Evolutionary conservation across 2,888 invertebrate genomes (phyloP), one percentile per base, ranked within the genome.

Genomic region (Eustalomyia histrio): DNA sequence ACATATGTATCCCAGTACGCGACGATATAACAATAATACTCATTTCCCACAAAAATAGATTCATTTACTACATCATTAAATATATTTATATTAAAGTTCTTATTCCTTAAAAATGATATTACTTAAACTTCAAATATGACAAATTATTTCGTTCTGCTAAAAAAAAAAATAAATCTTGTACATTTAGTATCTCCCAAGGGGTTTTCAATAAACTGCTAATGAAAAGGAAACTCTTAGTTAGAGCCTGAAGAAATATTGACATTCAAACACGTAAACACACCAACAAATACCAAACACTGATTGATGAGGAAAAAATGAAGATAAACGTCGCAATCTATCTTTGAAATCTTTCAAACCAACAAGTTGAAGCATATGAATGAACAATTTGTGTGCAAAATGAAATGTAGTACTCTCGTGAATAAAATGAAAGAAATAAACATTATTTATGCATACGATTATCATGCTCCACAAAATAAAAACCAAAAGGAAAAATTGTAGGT

Each of bases 291-390:
- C 76, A 81, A 81, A 75, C 74, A 65, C 74, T 81, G 81, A 81
- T 81, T 81, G 81, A 81, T 81, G 81, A 78, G 71, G 47, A 80
- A 68, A 74, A 78, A 78, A 81, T 81, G 60, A 81, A 78, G 81
- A 81, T 81, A 81, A 81, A 81, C 78, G 74, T 75, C 63, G 78
- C 81, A 81, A 81, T 81, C 81, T 78, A 75, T 78, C 78, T 75
- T 71, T 61, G 24, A 73, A 73, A 73, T 76, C 76, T 76, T 47
- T 64, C 73, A 72, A 65, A 47, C 68, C 73, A 72, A 65, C 53
- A 72, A 71, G 58, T 50, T 35, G 43, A n/a, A 29, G 43, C 52
- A 71, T 16, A 24, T 43, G 18, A 79, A 24, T 43, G 18, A 79
- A 68, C 72, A 57, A 71, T 69, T 65, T 65, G 69, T 79, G 35